Evolutionary conservation across 2,113 vertebrate species (phyloP).

Genomic region (Chaetorhynchus papuensis): DNA sequence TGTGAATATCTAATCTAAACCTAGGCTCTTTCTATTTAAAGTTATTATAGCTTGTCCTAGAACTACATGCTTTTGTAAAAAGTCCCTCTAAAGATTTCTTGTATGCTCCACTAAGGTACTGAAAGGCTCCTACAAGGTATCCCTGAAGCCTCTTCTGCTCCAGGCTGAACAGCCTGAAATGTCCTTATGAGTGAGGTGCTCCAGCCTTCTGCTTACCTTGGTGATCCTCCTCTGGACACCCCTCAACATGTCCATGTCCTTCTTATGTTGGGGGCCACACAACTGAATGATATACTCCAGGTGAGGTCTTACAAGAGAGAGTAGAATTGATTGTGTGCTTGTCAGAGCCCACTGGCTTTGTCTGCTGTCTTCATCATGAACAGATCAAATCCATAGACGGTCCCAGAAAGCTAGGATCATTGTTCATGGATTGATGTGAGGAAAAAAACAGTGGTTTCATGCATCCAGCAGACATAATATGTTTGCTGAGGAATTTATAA

Average conservation of each 20-base stretch:
- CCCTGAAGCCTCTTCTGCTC: not conserved
- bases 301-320: not conserved
- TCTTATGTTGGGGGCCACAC: not conserved
- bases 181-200: not conserved
- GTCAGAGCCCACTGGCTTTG: not conserved
- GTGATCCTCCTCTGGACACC: not conserved
- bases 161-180: not conserved
- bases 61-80: not conserved
- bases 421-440: not conserved
- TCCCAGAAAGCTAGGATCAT: not conserved
- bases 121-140: not conserved
- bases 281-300: not conserved
- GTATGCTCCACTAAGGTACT: not conserved
- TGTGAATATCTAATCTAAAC: not conserved
- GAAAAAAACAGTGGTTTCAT: not conserved
- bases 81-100: not conserved
- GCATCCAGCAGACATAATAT: not conserved
- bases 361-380: not conserved
- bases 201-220: not conserved
- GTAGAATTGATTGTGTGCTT: not conserved
- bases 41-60: not conserved
- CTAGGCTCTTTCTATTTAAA: not conserved
- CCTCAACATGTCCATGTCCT: not conserved
- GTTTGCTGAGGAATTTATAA: not conserved
- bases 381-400: not conserved